Evolutionary conservation across 1,140 invertebrate species (phyloP).

Genomic region (Eueides isabella): DNA sequence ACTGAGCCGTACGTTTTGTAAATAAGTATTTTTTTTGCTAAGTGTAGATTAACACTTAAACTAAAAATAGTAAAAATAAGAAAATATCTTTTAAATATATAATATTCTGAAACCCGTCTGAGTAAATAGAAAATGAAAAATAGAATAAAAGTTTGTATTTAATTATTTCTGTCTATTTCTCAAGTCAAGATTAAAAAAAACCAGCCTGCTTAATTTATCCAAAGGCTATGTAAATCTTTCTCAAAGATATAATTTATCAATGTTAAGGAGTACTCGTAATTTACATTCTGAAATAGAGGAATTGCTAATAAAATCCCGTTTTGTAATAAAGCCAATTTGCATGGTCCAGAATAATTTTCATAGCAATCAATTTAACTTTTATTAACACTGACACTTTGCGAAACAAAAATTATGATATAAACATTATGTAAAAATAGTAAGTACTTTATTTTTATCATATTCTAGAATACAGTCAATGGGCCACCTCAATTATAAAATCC

Average conservation of each 20-base stretch:
- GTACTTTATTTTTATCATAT: too few relatives aligned
- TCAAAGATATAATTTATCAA: conserved; percentile 5
- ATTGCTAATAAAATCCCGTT: conserved; percentile 9
- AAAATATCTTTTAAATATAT: too few relatives aligned
- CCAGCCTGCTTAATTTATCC: not conserved
- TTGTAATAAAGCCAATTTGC: conserved; percentile 5
- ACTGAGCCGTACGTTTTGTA: too few relatives aligned
- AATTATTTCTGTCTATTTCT: not conserved
- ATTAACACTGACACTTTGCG: not conserved
- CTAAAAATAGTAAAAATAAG: too few relatives aligned
- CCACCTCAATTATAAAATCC: too few relatives aligned
- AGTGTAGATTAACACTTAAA: too few relatives aligned
- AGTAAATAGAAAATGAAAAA: not conserved
- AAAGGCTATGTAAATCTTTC: conserved; percentile 4
- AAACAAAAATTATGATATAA: not conserved
- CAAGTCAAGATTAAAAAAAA: not conserved
- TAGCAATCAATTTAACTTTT: not conserved
- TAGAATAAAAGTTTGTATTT: not conserved
- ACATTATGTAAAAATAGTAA: not conserved
- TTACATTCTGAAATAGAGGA: conserved; percentile 3
- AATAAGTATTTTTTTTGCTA: too few relatives aligned
- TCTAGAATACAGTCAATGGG: too few relatives aligned
- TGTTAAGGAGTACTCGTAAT: not conserved
- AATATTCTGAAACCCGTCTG: not conserved
- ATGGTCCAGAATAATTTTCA: conserved; percentile 6